Base-by-base conservation (phyloP, 2,113 vertebrate genomes). In the Bambusicola thoracicus region DNA sequence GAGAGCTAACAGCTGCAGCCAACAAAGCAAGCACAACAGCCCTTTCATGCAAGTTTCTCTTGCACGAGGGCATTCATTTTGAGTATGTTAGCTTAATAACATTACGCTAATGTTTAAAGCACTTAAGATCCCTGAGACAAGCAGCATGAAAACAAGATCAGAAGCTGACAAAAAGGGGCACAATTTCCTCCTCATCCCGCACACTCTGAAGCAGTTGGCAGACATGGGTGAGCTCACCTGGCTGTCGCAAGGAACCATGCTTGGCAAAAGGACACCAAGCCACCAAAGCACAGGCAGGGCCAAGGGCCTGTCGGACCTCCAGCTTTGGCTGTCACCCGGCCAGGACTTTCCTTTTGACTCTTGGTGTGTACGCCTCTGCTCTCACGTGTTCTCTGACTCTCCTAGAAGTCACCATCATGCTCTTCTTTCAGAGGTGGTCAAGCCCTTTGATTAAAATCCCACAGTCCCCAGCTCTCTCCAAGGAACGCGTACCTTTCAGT, bases 301-400 rank as follows among this genome's bases (percentile, higher is more conserved):
- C 10, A 36, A 70, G 21, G 21, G 25, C 58, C 74, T n/a, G 46
- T 36, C 44, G 8, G 8, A 40, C 43, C 56, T 94, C 34, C 67
- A 38, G 34, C 56, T 51, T 34, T 20, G 32, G 0, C 0, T 16
- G 24, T 66, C 27, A 62, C 21, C 46, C 36, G 0, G 0, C 6
- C 32, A 7, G 2, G 13, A n/a, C 32, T 56, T 18, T 22, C 40
- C n/a, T 34, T 74, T 70, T 16, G 40, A 41, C 41, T 79, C 62
- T 44, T 55, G 16, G 30, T 61, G 36, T 49, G 20, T 55, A 13
- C 34, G 18, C 19, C 14, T 55, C 55, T 32, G 32, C 55, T 74
- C 67, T 53, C 17, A 69, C 10, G 8, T 12, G 55, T 20, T 58
- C 10, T 58, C 55, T 12, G 19, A 30, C 8, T 38, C 59, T 41